Evolutionary conservation across 2,888 invertebrate genomes (phyloP).

Genomic region (Drosophila testacea): DNA sequence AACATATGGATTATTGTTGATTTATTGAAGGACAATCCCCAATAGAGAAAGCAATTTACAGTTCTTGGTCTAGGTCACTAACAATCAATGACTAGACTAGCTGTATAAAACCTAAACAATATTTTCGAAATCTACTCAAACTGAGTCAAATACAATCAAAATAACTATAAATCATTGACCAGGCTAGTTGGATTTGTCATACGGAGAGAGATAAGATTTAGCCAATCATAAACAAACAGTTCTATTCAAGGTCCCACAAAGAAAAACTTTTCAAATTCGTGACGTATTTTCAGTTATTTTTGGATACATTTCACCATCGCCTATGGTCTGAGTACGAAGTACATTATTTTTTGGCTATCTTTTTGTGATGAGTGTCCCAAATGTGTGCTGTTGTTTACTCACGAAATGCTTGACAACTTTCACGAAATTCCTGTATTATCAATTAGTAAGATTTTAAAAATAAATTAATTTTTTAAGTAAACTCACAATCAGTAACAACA

Average conservation of each 20-base stretch:
- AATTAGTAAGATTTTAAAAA: slow-evolving; percentile 70
- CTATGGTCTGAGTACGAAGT: slow-evolving; percentile 48
- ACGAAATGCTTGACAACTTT: slow-evolving; percentile 47
- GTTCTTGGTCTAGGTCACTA: slow-evolving; percentile 49
- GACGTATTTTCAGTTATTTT: slow-evolving; percentile 65
- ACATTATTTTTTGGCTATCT: slow-evolving; percentile 13
- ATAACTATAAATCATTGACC: slow-evolving; percentile 33
- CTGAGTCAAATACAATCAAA: slow-evolving; percentile 34
- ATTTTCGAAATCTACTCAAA: not conserved
- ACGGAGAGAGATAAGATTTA: slow-evolving; percentile 51
- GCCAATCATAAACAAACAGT: slow-evolving; percentile 30
- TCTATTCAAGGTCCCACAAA: slow-evolving; percentile 10
- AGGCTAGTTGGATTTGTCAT: slow-evolving; percentile 25
- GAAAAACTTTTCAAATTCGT: slow-evolving; percentile 28
- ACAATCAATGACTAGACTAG: slow-evolving; percentile 4
- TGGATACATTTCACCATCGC: slow-evolving; percentile 27
- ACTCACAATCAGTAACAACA: not conserved
- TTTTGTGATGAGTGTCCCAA: slow-evolving; percentile 16
- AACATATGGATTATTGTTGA: slow-evolving; percentile 40
- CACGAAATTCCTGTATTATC: slow-evolving; percentile 54
- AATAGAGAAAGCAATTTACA: slow-evolving; percentile 38
- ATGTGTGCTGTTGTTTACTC: slow-evolving; percentile 3
- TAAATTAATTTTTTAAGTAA: slow-evolving; percentile 29
- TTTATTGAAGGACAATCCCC: slow-evolving; percentile 46
- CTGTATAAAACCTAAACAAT: slow-evolving; percentile 1